Percentiles rank a stretch among this genome's conserved stretches.
Evolutionary conservation across 30 jellyfish, hydroid and myxozoan genomes (phyloP).

Genomic region (Hydractinia symbiolongicarpus): DNA sequence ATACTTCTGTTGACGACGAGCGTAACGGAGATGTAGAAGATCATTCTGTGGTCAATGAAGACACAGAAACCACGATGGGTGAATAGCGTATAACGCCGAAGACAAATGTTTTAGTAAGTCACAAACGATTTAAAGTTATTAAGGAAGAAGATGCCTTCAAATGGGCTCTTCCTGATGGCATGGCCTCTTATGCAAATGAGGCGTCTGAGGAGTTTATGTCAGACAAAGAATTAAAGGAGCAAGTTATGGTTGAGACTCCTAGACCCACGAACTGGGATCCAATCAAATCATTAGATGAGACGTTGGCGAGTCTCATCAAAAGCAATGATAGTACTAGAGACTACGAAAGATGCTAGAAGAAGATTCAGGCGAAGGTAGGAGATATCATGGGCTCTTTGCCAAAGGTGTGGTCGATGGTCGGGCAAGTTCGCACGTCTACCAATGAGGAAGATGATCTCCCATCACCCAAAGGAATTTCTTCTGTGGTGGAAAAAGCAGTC

Average conservation of each 20-base stretch:
- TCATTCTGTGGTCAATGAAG: no score
- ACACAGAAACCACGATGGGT: no score
- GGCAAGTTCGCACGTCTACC: background rate
- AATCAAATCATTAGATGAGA: background rate
- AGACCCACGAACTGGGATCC: background rate
- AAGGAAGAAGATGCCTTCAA: background rate
- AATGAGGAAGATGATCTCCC: conserved; percentile 6
- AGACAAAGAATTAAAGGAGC: background rate
- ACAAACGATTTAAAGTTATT: background rate
- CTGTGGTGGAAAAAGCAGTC: background rate
- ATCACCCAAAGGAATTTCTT: background rate
- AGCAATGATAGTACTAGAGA: background rate
- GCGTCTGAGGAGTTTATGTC: background rate
- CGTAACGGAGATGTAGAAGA: no score
- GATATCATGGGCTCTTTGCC: background rate
- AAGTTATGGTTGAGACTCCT: background rate
- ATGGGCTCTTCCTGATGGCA: conserved; percentile 6
- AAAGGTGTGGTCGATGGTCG: background rate
- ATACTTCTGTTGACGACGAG: no score
- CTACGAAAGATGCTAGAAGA: background rate
- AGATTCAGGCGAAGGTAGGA: conserved; percentile 8
- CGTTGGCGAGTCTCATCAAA: background rate
- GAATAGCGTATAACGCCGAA: no score
- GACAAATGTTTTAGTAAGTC: no score
- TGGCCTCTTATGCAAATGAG: background rate